A percentile compares a stretch with the other conserved stretches of the same genome.
These are phyloP conservation scores for Tympanoctomys barrerae DNA, from an alignment of 2,797 vertebrate genomes.

Conservation along the genomic window DNA sequence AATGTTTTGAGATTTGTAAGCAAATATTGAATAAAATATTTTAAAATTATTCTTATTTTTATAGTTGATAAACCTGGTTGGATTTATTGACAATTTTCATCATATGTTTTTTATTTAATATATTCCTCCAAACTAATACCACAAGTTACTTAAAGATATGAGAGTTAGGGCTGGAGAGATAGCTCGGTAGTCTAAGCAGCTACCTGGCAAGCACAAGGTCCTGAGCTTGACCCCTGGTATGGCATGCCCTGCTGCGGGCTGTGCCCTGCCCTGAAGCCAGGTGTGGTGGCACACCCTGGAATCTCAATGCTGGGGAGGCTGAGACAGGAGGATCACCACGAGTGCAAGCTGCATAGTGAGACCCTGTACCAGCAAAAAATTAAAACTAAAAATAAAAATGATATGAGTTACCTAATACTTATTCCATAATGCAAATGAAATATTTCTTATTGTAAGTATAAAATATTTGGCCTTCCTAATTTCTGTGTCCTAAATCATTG, in stretches of 20 bases:
- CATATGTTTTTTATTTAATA: neutral
- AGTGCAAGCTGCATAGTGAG: too few species aligned
- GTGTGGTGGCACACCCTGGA: too few species aligned
- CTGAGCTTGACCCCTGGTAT: too few species aligned
- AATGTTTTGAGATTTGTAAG: neutral
- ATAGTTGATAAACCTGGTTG: neutral
- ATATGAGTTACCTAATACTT: neutral
- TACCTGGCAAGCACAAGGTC: too few species aligned
- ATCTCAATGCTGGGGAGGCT: too few species aligned
- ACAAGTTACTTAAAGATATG: neutral
- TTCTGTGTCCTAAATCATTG: conserved; percentile 20
- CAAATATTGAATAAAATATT: conserved; percentile 30
- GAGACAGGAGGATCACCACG: too few species aligned
- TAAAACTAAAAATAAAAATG: too few species aligned
- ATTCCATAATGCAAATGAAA: neutral
- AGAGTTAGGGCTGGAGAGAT: neutral
- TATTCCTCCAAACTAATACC: neutral
- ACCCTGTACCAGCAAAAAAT: too few species aligned
- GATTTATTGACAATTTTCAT: neutral
- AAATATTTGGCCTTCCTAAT: conserved; percentile 40
- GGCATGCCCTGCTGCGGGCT: too few species aligned
- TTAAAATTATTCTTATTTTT: conserved; percentile 40
- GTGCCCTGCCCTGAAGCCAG: too few species aligned
- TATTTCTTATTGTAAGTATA: neutral
- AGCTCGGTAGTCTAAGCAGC: too few species aligned